Conservation (phyloP, 2,888 invertebrate species). For the Drosophila neutralis region DNA sequence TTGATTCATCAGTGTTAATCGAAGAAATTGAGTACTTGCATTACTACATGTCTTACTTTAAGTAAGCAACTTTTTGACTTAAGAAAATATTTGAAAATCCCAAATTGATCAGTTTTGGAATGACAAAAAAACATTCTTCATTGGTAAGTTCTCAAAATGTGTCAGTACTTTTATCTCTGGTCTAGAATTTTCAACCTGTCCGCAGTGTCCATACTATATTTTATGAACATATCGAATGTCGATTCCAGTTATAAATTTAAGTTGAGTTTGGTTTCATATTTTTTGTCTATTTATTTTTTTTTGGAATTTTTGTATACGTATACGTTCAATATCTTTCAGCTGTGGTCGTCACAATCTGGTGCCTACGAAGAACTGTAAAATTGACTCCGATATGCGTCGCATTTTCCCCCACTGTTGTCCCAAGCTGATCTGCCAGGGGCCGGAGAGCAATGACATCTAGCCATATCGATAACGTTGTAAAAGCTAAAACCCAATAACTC, state of each 20-base stretch:
- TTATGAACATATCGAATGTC: neutral
- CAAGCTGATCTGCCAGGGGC: constrained; percentile 68
- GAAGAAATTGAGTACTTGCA: neutral
- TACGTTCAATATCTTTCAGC: constrained; percentile 36
- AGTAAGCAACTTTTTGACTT: neutral
- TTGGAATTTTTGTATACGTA: too few species aligned
- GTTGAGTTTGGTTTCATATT: neutral
- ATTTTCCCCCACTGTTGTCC: constrained; percentile 80
- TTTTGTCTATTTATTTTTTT: neutral
- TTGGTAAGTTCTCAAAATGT: neutral
- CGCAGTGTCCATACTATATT: neutral
- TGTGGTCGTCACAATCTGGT: constrained; percentile 79
- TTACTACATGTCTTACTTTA: too few species aligned
- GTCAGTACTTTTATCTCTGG: neutral
- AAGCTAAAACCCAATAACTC: neutral
- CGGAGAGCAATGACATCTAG: constrained; percentile 76
- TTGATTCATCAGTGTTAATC: neutral
- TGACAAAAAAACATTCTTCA: neutral
- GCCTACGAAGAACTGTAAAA: constrained; percentile 73
- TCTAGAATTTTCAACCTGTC: neutral
- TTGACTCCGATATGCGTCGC: constrained; percentile 75
- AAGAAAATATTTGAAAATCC: neutral
- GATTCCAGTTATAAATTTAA: neutral
- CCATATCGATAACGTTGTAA: neutral
- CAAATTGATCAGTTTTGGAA: neutral